Base-by-base conservation (phyloP, 2,113 vertebrate species). In the Cygnus buccinator region DNA sequence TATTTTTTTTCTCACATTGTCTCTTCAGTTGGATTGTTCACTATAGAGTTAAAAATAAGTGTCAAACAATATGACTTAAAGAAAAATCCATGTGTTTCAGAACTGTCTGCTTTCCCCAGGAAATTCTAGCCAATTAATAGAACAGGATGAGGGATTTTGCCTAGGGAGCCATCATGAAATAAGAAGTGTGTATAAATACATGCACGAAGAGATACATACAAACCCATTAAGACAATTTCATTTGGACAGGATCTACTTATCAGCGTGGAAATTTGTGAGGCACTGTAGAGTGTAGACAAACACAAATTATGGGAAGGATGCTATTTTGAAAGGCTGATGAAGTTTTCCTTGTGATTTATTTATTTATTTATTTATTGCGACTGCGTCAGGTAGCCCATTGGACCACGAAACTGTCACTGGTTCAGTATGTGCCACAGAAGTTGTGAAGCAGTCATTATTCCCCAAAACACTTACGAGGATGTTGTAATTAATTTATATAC, bases 61-160 rank as follows among this genome's bases (percentile, higher is more conserved):
- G 46, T 76, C 86, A 84, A 89, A 75, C 66, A 82, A 41, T 58
- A 81, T 14, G 84, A 89, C 65, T 94, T 79, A 50, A 65, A 93
- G 58, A 75, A 87, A 89, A 89, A 77, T 57, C 26, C 2, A 0
- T 48, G 66, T 90, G 41, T 50, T 87, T 74, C 83, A 75, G 58
- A 84, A 18, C 18, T 41, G 46, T 72, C 68, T 89, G 39, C 66
- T 89, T 91, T 89, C 86, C 92, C 74, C 41, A 87, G 94, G 84
- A 96, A 91, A 59, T 71, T 63, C 54, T 59, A 70, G 74, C 52
- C 74, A 92, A 96, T 96, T 97, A 94, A 94, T 95, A 89, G 84
- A 89, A 50, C 39, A 75, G 90, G 93, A 76, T 66, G 63, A 92
- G 37, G 44, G 57, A 16, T 71, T 96, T 94, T 89, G 71, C 55